phyloP scores from a whole-genome alignment of 2,113 vertebrate genomes.

The Calyptommatus sinebrachiatus region DNA sequence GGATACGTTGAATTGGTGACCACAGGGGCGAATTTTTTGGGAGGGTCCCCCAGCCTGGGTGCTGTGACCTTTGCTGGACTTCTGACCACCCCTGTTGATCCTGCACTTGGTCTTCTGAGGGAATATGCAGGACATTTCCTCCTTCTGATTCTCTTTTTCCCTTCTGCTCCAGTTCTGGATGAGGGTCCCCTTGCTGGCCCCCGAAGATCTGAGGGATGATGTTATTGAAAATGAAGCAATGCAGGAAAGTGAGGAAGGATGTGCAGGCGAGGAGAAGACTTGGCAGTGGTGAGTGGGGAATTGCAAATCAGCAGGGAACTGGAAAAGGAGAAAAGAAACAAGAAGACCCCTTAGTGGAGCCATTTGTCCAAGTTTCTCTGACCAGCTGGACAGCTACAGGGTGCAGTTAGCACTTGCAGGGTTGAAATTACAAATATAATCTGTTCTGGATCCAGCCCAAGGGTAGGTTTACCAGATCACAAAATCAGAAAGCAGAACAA shows the following conservation, averaged over 20 bases:
- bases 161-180: constrained; percentile 83
- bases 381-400: not conserved
- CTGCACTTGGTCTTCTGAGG: too few relatives aligned
- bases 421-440: not conserved
- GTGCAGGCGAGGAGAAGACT: constrained; percentile 83
- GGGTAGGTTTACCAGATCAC: too few relatives aligned
- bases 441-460: too few relatives aligned
- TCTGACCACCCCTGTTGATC: too few relatives aligned
- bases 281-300: constrained; percentile 75
- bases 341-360: not conserved
- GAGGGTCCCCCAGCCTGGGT: too few relatives aligned
- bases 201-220: constrained; percentile 83
- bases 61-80: too few relatives aligned
- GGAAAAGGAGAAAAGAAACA: not conserved
- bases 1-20: too few relatives aligned
- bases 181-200: constrained; percentile 81
- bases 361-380: not conserved
- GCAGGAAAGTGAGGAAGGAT: constrained; percentile 63
- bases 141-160: not conserved
- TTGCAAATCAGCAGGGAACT: not conserved
- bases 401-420: not conserved
- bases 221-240: constrained; percentile 81
- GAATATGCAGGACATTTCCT: not conserved
- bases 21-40: too few relatives aligned
- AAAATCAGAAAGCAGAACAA: too few relatives aligned